Evolutionary conservation across 2,113 vertebrate species (phyloP), one percentile per base, ranked within the genome.

Genomic region (Ameiurus melas): DNA sequence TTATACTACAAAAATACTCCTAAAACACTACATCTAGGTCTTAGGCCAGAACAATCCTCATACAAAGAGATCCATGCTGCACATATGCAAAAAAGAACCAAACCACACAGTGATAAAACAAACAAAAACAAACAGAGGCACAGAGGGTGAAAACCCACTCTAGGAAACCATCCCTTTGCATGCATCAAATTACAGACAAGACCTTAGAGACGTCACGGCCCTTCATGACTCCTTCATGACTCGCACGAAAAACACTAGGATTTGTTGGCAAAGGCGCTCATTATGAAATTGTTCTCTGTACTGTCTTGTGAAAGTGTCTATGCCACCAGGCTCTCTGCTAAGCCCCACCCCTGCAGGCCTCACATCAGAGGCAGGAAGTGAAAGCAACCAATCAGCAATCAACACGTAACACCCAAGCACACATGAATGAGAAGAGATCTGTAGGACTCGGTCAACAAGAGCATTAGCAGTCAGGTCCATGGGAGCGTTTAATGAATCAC

Each of bases 331-430:
- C 68, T 60, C 75, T 39, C 43, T 39, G 5, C 16, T 73, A 68
- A 70, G 66, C 62, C 68, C 88, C 75, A 36, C 88, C 88, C 53
- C 60, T 47, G 78, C 22, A 88, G 58, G 5, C 58, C 89, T 82
- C 78, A 89, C 87, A 66, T 90, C 89, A 89, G 85, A 87, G 66
- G 75, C 86, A 19, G 84, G 81, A 79, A 33, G 87, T 84, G 7
- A 9, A 71, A 83, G 19, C 43, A 89, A 82, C 90, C 89, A 91
- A 89, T 91, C 89, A 87, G 78, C 85, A 71, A 89, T 85, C 91
- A 89, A 90, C 89, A 91, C 88, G 89, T 90, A 91, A 85, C 71
- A 89, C 36, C 39, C 87, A 53, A 70, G 27, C 16, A 78, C 30
- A 47, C 39, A 89, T 90, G 80, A 88, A 89, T 90, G 84, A 75